These are phyloP conservation scores for Dolichopus griseipennis DNA, from an alignment of 2,888 invertebrate species.

Conservation along the genomic window DNA sequence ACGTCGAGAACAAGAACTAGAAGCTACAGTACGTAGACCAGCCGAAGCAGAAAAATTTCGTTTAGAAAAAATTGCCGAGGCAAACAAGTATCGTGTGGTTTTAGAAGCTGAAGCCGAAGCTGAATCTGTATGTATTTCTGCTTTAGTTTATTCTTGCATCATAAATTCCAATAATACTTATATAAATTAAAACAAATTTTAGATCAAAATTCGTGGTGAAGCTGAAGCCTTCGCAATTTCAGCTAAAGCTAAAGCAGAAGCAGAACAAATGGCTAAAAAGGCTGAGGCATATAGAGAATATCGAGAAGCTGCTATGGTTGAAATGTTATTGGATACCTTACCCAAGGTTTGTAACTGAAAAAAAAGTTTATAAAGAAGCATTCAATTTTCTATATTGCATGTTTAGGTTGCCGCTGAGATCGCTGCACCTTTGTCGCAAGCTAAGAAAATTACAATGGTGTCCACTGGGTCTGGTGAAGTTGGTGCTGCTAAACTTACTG, in stretches of 20 bases:
- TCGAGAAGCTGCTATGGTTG: slow-evolving; percentile 89
- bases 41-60: slow-evolving; percentile 91
- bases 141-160: background rate
- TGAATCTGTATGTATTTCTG: slow-evolving; percentile 56
- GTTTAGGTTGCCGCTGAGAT: slow-evolving; percentile 88
- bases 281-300: slow-evolving; percentile 97
- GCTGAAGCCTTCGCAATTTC: slow-evolving; percentile 89
- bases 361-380: background rate
- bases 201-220: slow-evolving; percentile 69
- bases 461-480: slow-evolving; percentile 84
- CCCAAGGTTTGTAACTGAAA: slow-evolving; percentile 63
- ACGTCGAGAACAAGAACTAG: slow-evolving; percentile 82
- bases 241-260: slow-evolving; percentile 91
- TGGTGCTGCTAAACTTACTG: slow-evolving; percentile 89
- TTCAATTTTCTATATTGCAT: slow-evolving; percentile 10
- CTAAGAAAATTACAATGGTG: slow-evolving; percentile 94
- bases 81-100: slow-evolving; percentile 76
- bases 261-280: slow-evolving; percentile 94
- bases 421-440: slow-evolving; percentile 87
- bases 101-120: slow-evolving; percentile 94
- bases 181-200: slow-evolving; percentile 12
- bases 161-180: background rate
- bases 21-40: slow-evolving; percentile 85
- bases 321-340: slow-evolving; percentile 90
- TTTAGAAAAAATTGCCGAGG: slow-evolving; percentile 89